A percentile compares a stretch with the other conserved stretches of the same genome.
These are phyloP conservation scores for Muntiacus reevesi DNA, from an alignment of 2,113 vertebrate species.

Conservation along the genomic window DNA sequence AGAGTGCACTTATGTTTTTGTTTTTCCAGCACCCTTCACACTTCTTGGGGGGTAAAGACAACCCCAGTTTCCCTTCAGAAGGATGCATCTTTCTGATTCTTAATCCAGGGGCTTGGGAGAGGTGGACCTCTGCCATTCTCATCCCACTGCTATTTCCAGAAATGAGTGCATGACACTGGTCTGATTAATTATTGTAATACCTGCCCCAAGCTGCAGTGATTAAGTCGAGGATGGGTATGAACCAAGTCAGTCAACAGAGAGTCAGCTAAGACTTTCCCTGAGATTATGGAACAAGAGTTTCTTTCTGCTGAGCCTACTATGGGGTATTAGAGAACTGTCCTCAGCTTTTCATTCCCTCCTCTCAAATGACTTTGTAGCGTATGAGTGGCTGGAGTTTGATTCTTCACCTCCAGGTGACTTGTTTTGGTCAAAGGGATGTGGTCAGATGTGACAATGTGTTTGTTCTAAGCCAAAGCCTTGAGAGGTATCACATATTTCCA, in stretches of 20 bases:
- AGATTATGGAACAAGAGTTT: neutral
- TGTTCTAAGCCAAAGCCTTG: neutral
- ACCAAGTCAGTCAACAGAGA: neutral
- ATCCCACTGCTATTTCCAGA: neutral
- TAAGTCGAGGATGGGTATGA: neutral
- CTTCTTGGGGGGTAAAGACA: neutral
- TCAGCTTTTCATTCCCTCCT: neutral
- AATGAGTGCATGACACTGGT: neutral
- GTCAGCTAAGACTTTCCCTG: neutral
- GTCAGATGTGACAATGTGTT: neutral
- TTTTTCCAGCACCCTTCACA: neutral
- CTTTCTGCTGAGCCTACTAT: neutral
- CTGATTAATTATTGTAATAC: neutral
- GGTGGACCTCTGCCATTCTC: neutral
- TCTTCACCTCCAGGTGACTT: neutral
- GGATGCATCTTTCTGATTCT: neutral
- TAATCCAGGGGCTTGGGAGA: neutral
- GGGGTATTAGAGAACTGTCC: neutral
- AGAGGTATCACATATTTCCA: neutral
- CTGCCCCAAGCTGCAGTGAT: neutral
- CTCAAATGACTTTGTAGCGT: neutral
- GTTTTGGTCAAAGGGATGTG: neutral
- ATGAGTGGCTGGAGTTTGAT: neutral
- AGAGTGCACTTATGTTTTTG: neutral
- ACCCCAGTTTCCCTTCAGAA: neutral